Evolutionary conservation across 2,113 vertebrate genomes (phyloP), one percentile per base, ranked within the genome.

Genomic region (Zosterops pallidus): DNA sequence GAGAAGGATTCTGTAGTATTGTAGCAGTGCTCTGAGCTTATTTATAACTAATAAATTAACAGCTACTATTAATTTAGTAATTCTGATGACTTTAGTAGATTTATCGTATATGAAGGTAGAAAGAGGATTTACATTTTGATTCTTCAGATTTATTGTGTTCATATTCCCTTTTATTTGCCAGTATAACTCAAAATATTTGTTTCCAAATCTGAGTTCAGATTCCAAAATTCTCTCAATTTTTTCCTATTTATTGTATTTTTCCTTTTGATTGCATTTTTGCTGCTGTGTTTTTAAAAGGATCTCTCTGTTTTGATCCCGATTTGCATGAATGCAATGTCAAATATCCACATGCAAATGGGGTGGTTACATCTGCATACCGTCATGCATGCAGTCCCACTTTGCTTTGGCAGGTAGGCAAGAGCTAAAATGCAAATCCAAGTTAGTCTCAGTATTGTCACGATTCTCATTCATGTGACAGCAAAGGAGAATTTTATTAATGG

Each of bases 291-390:
- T 91, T 42, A 49, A 60, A 93, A 75, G 5, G 44, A 5, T 77
- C 14, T 67, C 56, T 64, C 44, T 74, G 35, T 11, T 90, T 85
- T 84, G 69, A 92, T 75, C 64, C 60, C 14, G 3, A 62, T 90
- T 92, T 94, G 64, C 83, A 90, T 83, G 47, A 92, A 42, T 22
- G 37, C 83, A 90, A 65, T 88, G 64, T 89, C 72, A 92, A 75
- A 71, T 35, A 33, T 37, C 49, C 65, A 21, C n/a, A 68, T 78
- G 79, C 42, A 92, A 41, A 81, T 55, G 20, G 37, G 12, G 14
- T 55, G 25, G 76, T 82, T 82, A 20, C 20, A 79, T 84, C 81
- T 93, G 68, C 76, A 86, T 65, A 22, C 33, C 39, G 31, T 49
- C n/a, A 6, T 14, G 19, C 14, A 22, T 20, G 37, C 46, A 47